Conservation (phyloP, 1,140 invertebrate species). For the Odontomachus brunneus region DNA sequence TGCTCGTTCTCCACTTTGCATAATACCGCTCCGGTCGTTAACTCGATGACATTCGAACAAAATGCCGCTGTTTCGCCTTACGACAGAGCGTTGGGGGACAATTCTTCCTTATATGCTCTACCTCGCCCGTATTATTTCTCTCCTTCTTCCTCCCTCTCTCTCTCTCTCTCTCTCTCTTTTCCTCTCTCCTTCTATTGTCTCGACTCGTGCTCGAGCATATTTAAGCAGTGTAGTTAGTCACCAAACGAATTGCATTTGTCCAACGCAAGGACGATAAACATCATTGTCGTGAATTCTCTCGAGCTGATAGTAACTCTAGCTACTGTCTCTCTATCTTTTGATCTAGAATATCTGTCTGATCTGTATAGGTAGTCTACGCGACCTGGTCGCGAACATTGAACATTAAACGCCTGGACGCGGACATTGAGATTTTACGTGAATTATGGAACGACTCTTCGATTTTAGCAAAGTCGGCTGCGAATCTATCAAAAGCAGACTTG, state of each 20-base stretch:
- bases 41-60: slow-evolving; percentile 59
- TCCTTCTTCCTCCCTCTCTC: neutral
- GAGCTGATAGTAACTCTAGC: slow-evolving; percentile 24
- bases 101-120: slow-evolving; percentile 46
- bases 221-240: slow-evolving; percentile 43
- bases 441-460: too few relatives aligned
- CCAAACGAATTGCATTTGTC: slow-evolving; percentile 46
- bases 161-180: neutral
- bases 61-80: slow-evolving; percentile 57
- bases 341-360: slow-evolving; percentile 41
- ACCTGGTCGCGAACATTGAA: too few relatives aligned
- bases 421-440: too few relatives aligned
- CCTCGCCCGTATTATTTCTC: too few relatives aligned
- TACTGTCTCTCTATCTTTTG: neutral
- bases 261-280: slow-evolving; percentile 39
- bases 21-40: slow-evolving; percentile 58
- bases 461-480: too few relatives aligned
- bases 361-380: neutral
- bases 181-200: slow-evolving; percentile 31
- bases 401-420: too few relatives aligned
- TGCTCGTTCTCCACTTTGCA: slow-evolving; percentile 69
- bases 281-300: slow-evolving; percentile 16
- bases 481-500: too few relatives aligned
- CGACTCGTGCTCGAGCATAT: slow-evolving; percentile 21
- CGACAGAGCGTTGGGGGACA: neutral